Base-by-base conservation (phyloP, 2,888 invertebrate species). In the Drosophila mettleri region DNA sequence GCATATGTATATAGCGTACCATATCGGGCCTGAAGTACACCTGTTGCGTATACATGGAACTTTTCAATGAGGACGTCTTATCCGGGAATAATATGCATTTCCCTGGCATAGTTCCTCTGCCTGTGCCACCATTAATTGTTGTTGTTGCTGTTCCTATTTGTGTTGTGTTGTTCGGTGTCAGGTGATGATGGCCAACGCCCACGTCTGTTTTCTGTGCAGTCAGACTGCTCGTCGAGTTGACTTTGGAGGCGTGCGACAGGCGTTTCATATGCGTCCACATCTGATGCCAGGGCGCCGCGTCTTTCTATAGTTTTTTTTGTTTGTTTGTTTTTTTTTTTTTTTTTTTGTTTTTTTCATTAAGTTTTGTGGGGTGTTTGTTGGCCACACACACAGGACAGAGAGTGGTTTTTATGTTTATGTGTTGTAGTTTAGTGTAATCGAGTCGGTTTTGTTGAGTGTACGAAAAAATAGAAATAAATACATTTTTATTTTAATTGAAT, bases 231-330 rank as follows among this genome's bases (percentile, higher is more conserved):
- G 91, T 90, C 52, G 90, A 90, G 79, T 91, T 91, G 78, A 91
- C 90, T 88, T 91, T 91, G 69, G 91, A 91, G 87, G 91, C 89
- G 78, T 91, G 89, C 59, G 91, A 91, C 68, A 91, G 87, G 78
- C 91, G 91, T 84, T 91, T 91, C 91, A 91, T 91, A 72, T 91
- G 91, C 64, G 91, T 91, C 91, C 91, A 91, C 75, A 91, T 91
- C 76, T 91, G 91, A 89, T 91, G 91, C 91, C 91, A 91, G 36
- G 91, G 91, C 79, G 90, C 91, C 74, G 85, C 85, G 63, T 90
- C 91, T 89, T 91, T 91, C 90, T 90, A 88, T 79, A 84, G 75
- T 69, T 72, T 63, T 74, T 65, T 53, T 45, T n/a, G n/a, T n/a
- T 6, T 71, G 48, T 63, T 57, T 36, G 12, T 33, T 53, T 18